Evolutionary conservation across 2,113 vertebrate species (phyloP), one percentile per base, ranked within the genome.

Genomic region (Heterochromis multidens): DNA sequence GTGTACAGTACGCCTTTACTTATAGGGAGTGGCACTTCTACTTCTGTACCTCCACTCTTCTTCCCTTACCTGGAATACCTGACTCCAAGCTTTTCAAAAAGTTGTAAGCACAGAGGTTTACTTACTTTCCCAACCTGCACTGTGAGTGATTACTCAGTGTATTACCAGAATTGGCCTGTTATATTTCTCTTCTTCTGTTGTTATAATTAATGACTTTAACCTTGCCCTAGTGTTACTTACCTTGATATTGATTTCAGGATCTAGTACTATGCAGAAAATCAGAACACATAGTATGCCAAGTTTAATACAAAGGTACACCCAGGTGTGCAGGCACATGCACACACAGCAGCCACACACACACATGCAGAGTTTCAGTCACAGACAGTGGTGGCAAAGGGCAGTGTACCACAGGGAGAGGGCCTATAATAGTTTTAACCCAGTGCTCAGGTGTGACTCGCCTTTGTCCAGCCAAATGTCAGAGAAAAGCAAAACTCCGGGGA

Each of bases 381-480:
- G 92, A 92, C 92, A 91, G 92, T 46, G 72, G 90, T 89, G 94
- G 92, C 95, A 95, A 94, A 95, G 95, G 95, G 83, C 93, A 95
- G 90, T 27, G 91, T 94, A 91, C 93, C 94, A 79, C 93, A 91
- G 95, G 95, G 95, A 95, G 91, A 91, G 76, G 85, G 91, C 93
- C 92, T 93, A 94, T 96, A 96, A 95, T 96, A 95, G 95, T 95
- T 96, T 96, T 96, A 96, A 96, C 96, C 95, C 94, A 85, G 94
- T 85, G 83, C 94, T 96, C 95, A 96, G 95, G 96, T 96, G 95
- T 90, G 93, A 93, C 91, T 95, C 77, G 89, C 95, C 94, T 96
- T 96, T 96, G 96, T 96, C 95, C 95, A 88, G 95, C 87, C 90
- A 96, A 96, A 96, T 96, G 96, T 96, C 96, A 96, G 90, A 92